Conservation (phyloP, 2,888 invertebrate species). For the Anagyrus pseudococci region DNA sequence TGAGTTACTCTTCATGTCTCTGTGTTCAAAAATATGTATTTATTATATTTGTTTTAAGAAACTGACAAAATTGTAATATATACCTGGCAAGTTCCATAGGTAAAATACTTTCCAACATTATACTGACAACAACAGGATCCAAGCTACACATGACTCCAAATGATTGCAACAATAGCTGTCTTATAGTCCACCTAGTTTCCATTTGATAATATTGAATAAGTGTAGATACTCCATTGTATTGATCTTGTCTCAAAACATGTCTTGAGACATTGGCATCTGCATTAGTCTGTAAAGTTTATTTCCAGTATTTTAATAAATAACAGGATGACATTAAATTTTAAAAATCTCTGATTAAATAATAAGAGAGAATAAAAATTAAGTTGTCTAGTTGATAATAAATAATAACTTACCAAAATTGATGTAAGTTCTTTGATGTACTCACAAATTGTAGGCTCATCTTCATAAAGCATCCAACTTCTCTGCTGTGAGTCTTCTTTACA, state of each 20-base stretch:
- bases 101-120: conserved; percentile 85
- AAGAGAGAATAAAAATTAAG: neutral
- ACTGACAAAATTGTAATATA: conserved; percentile 1
- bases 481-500: conserved; percentile 96
- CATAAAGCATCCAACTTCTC: conserved; percentile 93
- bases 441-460: conserved; percentile 88
- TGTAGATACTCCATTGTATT: conserved; percentile 83
- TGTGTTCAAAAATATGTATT: conserved; percentile 47
- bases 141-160: conserved; percentile 89
- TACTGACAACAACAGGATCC: conserved; percentile 80
- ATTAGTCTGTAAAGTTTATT: conserved; percentile 75
- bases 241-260: conserved; percentile 82
- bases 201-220: conserved; percentile 95
- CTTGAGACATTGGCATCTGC: conserved; percentile 89
- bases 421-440: conserved; percentile 84
- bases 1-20: conserved; percentile 81
- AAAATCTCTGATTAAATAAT: too few relatives aligned
- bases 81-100: conserved; percentile 89
- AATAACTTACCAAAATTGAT: conserved; percentile 76
- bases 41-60: neutral
- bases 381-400: neutral
- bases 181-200: conserved; percentile 88
- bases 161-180: conserved; percentile 81
- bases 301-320: too few relatives aligned
- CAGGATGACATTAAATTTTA: too few relatives aligned